Percentiles rank a stretch among this genome's conserved stretches.
Evolutionary conservation across 2,888 invertebrate species (phyloP).

Genomic region (Agrochola macilenta): DNA sequence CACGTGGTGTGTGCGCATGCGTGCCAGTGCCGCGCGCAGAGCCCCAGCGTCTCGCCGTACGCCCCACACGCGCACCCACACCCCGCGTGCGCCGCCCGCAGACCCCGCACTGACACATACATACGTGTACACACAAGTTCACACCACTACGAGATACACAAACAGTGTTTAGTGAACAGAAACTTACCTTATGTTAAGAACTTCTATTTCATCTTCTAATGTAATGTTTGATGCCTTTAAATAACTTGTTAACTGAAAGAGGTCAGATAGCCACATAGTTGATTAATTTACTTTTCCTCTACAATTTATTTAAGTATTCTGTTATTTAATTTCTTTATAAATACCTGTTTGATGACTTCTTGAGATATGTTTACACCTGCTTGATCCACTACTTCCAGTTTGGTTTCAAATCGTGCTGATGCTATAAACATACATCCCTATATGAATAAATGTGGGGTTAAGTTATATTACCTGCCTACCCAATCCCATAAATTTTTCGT

Average conservation of each 20-base stretch:
- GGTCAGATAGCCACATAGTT: constrained; percentile 67
- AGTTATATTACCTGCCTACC: neutral
- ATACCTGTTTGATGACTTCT: constrained; percentile 82
- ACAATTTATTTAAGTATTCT: constrained; percentile 18
- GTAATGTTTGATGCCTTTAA: constrained; percentile 92
- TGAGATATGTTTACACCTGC: constrained; percentile 83
- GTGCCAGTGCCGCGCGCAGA: constrained; percentile 81
- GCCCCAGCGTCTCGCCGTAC: constrained; percentile 81
- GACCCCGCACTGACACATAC: constrained; percentile 73
- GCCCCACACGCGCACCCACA: constrained; percentile 84
- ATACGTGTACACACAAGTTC: constrained; percentile 61
- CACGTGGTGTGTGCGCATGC: constrained; percentile 72
- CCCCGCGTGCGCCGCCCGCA: constrained; percentile 76
- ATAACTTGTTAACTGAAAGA: constrained; percentile 91
- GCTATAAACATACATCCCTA: constrained; percentile 80
- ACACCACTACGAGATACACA: neutral
- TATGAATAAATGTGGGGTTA: neutral
- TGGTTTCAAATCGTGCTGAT: constrained; percentile 91
- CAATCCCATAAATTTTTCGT: neutral
- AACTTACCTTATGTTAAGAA: constrained; percentile 93
- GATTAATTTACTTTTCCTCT: constrained; percentile 45
- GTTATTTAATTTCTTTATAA: neutral
- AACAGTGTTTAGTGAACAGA: too few species aligned
- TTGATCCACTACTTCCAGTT: constrained; percentile 88
- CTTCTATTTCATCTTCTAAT: constrained; percentile 91